Conservation (phyloP, 2,113 vertebrate species). For the Ctenodactylus gundi region DNA sequence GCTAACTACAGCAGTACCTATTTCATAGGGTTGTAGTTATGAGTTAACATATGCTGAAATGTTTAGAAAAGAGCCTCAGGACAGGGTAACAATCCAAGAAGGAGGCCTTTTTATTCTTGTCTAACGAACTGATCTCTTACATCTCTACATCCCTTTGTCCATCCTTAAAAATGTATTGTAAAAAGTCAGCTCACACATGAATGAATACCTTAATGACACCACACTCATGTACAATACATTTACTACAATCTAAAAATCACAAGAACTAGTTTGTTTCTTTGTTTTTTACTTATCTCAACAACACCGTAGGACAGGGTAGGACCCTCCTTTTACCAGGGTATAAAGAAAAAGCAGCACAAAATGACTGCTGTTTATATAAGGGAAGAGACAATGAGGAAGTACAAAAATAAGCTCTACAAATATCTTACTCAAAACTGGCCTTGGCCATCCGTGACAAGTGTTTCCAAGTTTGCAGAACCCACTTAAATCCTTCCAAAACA, state of each 20-base stretch:
- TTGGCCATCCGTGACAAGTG: background rate
- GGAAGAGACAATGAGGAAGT: background rate
- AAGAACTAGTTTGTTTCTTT: slow-evolving; percentile 38
- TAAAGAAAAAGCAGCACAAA: background rate
- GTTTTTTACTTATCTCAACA: slow-evolving; percentile 7
- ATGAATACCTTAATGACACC: background rate
- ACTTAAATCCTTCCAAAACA: slow-evolving; percentile 18
- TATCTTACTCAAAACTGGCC: slow-evolving; percentile 27
- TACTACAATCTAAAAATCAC: background rate
- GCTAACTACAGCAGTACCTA: background rate
- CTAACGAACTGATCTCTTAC: background rate
- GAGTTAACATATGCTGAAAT: background rate
- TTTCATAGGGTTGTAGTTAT: background rate
- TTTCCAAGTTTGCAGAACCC: slow-evolving; percentile 29
- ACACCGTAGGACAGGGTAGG: background rate
- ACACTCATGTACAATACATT: background rate
- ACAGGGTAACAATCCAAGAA: background rate
- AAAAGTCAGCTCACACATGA: background rate
- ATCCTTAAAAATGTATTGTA: background rate
- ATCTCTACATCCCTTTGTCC: background rate
- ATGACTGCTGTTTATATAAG: background rate
- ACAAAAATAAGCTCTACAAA: background rate
- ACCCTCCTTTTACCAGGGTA: background rate
- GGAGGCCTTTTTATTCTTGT: background rate
- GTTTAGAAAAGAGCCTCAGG: background rate